A percentile compares a stretch with the other conserved stretches of the same genome.
These are phyloP conservation scores for Stichodactyla helianthus DNA, from an alignment of 64 coral and sea anemone species.

Conservation along the genomic window DNA sequence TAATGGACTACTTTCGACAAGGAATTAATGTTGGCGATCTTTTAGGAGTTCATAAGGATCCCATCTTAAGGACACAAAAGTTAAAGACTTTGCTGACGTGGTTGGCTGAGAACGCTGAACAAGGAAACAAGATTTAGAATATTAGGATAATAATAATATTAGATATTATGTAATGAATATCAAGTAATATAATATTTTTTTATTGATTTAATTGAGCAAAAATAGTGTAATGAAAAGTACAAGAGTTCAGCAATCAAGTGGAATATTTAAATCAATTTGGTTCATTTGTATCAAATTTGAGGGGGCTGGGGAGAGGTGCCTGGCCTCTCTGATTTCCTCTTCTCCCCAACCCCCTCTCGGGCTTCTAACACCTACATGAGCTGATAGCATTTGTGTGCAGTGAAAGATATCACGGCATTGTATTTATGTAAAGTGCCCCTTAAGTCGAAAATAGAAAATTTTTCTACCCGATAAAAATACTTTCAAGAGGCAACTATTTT, in stretches of 20 bases:
- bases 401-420: too few relatives aligned
- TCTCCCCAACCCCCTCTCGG: too few relatives aligned
- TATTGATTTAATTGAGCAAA: neutral
- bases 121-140: neutral
- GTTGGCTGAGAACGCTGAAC: slow-evolving; percentile 86
- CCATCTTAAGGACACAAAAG: slow-evolving; percentile 40
- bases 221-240: neutral
- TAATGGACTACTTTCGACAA: slow-evolving; percentile 69
- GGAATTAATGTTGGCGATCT: slow-evolving; percentile 45
- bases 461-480: too few relatives aligned
- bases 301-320: too few relatives aligned
- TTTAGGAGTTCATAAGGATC: slow-evolving; percentile 59
- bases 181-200: neutral
- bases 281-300: neutral
- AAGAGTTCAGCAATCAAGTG: neutral
- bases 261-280: neutral
- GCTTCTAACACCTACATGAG: too few relatives aligned
- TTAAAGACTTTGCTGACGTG: slow-evolving; percentile 71
- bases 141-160: neutral
- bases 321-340: too few relatives aligned
- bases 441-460: too few relatives aligned
- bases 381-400: too few relatives aligned
- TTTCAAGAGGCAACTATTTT: too few relatives aligned
- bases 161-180: neutral
- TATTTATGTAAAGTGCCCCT: too few relatives aligned